Evolutionary conservation across 2,113 vertebrate genomes (phyloP).

Genomic region (Lonchura striata): DNA sequence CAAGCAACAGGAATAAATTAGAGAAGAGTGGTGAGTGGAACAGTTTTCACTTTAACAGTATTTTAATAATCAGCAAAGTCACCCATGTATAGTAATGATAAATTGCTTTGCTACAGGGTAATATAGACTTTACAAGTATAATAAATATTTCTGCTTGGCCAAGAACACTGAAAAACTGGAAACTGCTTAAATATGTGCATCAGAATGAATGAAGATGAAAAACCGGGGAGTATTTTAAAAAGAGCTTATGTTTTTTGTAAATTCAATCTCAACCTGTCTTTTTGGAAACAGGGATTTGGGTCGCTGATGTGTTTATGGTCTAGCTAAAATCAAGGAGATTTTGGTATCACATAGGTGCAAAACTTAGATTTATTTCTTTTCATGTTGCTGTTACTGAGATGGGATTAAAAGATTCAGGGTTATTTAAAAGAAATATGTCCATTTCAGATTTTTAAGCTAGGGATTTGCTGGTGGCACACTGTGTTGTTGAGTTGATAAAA

Average conservation of each 20-base stretch:
- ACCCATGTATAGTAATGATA: conserved; percentile 64
- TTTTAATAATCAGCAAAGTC: conserved; percentile 72
- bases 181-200: conserved; percentile 37
- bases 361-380: neutral
- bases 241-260: neutral
- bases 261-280: neutral
- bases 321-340: neutral
- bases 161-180: conserved; percentile 40
- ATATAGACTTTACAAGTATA: conserved; percentile 67
- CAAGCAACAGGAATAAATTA: conserved; percentile 51
- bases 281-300: neutral
- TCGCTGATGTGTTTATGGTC: neutral
- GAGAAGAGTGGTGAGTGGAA: neutral
- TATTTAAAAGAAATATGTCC: neutral
- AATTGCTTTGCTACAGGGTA: conserved; percentile 69
- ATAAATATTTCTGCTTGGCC: conserved; percentile 65
- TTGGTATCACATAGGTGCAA: neutral
- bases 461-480: neutral
- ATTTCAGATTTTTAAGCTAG: neutral
- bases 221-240: neutral
- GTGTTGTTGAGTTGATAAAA: neutral
- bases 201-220: conserved; percentile 40
- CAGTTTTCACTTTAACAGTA: conserved; percentile 34
- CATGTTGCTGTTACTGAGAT: neutral
- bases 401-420: neutral